Evolutionary conservation across 2,797 vertebrate genomes (phyloP), one percentile per base, ranked within the genome.

Genomic region (Danio albolineatus): DNA sequence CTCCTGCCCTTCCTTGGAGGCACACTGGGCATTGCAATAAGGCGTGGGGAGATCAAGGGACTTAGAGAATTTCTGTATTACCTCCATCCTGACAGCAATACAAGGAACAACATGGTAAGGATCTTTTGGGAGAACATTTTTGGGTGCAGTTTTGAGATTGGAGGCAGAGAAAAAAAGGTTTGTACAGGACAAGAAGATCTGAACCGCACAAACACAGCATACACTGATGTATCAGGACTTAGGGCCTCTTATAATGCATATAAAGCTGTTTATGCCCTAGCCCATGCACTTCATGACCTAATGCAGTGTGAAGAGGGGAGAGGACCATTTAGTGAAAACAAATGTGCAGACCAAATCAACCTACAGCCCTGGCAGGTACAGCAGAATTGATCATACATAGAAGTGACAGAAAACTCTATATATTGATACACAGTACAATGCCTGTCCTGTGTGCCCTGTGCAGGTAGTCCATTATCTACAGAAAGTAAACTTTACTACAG

Each of bases 291-390:
- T 2, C 59, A 91, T 75, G 82, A 90, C 36, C 74, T 92, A 73
- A 69, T 90, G 62, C 82, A 12, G 6, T 94, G 92, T 87, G 80
- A 86, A 38, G 84, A 87, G 5, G 91, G 89, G 0, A 88, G 67
- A 80, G 93, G 91, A 12, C 90, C 92, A 70, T 92, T 93, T 75
- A 73, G 6, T 9, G 84, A 75, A 7, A 14, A 88, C 39, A 88
- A 86, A 81, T 93, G 92, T 88, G 89, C 86, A 5, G 76, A 41
- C 56, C 76, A 91, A 49, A 78, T 85, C 13, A 86, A 14, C 36
- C 16, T 92, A 43, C 86, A 92, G 76, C 90, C 91, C 44, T 93
- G 92, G 93, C 91, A 94, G 92, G 93, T 94, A 69, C 8, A 67
- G 21, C 8, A 21, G 17, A 54, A 41, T 4, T 17, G 81, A 67